Percentiles rank a stretch among this genome's conserved stretches.
Conservation (phyloP, 2,797 vertebrate genomes). For the Siniperca scherzeri region DNA sequence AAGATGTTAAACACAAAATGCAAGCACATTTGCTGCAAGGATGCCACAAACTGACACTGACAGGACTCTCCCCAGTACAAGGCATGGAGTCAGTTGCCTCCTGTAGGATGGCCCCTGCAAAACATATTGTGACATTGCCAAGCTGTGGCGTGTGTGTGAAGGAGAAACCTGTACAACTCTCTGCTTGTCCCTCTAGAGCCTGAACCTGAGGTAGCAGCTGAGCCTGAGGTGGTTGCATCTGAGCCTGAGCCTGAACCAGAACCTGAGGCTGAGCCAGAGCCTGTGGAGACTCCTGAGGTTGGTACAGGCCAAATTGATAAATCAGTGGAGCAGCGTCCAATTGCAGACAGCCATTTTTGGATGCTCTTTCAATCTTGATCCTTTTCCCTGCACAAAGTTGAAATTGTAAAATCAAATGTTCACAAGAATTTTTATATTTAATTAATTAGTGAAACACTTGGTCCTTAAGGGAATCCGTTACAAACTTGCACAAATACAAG, state of each 20-base stretch:
- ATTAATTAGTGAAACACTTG: not conserved
- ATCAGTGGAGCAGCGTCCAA: not conserved
- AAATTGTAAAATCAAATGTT: not conserved
- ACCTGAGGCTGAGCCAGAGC: constrained; percentile 45
- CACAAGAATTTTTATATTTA: no score
- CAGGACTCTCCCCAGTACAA: no score
- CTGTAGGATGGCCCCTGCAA: constrained; percentile 7
- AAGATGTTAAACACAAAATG: no score
- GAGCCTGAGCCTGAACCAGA: constrained; percentile 57
- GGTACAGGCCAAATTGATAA: constrained; percentile 7
- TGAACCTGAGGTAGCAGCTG: constrained; percentile 52
- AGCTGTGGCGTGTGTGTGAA: not conserved
- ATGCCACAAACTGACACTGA: no score
- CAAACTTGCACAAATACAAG: not conserved
- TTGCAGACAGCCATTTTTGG: no score
- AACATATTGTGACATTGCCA: not conserved
- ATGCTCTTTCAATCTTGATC: not conserved
- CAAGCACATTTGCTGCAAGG: no score
- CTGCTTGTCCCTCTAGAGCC: constrained; percentile 47
- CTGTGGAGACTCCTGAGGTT: constrained; percentile 52
- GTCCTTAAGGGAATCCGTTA: not conserved
- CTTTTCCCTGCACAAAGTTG: not conserved
- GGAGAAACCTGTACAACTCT: not conserved
- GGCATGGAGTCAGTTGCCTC: not conserved
- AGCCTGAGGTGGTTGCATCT: constrained; percentile 15